Percentiles rank a stretch among this genome's conserved stretches.
These are phyloP conservation scores for Nomada lathburiana DNA, from an alignment of 2,888 invertebrate genomes.

Conservation along the genomic window DNA sequence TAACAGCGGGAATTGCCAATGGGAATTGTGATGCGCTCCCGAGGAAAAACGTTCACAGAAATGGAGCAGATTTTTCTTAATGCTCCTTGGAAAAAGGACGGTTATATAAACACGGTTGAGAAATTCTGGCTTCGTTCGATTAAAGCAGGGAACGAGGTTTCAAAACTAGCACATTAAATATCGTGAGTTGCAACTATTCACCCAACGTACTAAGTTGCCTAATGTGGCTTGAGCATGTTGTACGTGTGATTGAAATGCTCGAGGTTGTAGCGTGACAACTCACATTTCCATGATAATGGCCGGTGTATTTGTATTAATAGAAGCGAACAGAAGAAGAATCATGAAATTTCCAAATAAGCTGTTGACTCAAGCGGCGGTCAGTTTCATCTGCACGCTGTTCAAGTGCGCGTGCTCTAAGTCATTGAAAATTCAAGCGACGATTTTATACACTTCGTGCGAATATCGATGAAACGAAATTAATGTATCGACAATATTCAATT, in stretches of 20 bases:
- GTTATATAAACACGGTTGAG: conserved; percentile 12
- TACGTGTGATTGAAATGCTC: conserved; percentile 24
- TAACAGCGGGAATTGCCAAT: background rate
- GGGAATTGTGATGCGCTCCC: no score
- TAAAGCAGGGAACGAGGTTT: conserved; percentile 11
- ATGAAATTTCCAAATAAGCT: background rate
- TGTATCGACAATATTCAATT: no score
- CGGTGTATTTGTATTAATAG: conserved; percentile 17
- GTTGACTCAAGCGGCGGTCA: background rate
- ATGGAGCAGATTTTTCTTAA: background rate
- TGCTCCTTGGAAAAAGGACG: background rate
- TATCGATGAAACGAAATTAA: no score
- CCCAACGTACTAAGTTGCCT: conserved; percentile 8
- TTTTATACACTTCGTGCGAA: no score
- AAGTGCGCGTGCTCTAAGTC: background rate
- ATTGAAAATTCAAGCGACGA: background rate
- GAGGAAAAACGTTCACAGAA: background rate
- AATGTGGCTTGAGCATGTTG: conserved; percentile 17
- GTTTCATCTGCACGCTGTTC: background rate
- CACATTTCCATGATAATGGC: conserved; percentile 20
- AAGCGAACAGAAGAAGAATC: conserved; percentile 18
- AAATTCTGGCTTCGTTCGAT: conserved; percentile 1
- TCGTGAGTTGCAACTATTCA: conserved; percentile 27
- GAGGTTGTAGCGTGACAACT: conserved; percentile 18
- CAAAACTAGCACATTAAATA: conserved; percentile 25